Percentiles rank a stretch among this genome's conserved stretches.
Evolutionary conservation across 2,888 invertebrate species (phyloP).

Genomic region (Phengaris alcon): DNA sequence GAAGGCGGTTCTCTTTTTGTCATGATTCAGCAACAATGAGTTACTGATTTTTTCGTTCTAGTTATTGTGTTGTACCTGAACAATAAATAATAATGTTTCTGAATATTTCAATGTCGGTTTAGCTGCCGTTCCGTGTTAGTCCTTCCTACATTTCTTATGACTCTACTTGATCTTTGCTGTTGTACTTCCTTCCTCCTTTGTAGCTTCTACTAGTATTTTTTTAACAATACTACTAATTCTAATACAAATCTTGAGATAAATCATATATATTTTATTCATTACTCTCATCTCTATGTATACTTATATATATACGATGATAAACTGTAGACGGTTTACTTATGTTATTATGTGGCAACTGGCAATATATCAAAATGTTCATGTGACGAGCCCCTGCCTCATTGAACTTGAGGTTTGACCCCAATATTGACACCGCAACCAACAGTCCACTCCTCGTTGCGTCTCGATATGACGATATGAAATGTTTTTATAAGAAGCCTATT

Average conservation of each 20-base stretch:
- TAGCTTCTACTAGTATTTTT: background rate
- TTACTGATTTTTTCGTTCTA: background rate
- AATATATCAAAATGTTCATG: conserved; percentile 17
- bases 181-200: conserved; percentile 4
- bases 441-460: background rate
- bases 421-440: conserved; percentile 16
- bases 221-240: background rate
- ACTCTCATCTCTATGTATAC: background rate
- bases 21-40: too few relatives aligned
- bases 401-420: conserved; percentile 29
- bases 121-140: conserved; percentile 1
- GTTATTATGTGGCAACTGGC: background rate
- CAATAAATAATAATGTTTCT: background rate
- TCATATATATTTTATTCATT: background rate
- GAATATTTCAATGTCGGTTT: conserved; percentile 6
- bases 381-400: conserved; percentile 29
- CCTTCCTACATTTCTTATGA: conserved; percentile 11
- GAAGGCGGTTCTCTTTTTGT: too few relatives aligned
- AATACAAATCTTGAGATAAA: background rate
- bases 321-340: background rate
- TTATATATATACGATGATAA: background rate
- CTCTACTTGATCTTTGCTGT: conserved; percentile 8
- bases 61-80: background rate
- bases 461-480: background rate
- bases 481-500: background rate